Evolutionary conservation across 2,888 invertebrate genomes (phyloP), one percentile per base, ranked within the genome.

Genomic region (Caenorhabditis angaria): DNA sequence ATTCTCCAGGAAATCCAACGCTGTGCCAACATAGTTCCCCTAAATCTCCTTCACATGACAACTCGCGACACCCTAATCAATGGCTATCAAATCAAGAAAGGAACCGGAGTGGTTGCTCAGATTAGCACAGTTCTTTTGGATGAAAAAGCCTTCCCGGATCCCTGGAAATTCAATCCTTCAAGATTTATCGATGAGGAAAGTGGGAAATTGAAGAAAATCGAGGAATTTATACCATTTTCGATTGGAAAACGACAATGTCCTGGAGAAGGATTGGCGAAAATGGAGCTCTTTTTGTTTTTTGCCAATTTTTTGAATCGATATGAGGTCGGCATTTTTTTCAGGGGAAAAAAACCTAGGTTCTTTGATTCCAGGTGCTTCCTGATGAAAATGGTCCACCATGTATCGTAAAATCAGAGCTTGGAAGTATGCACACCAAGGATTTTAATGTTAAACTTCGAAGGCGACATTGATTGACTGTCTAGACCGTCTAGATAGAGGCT

Each of bases 201-300:
- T 28, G 74, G 72, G 24, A 61, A 35, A 29, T 56, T 72, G 47
- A 65, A 59, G 47, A 76, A 70, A 66, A 57, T 72, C 12, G 76
- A 72, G 48, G 61, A 76, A 55, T 59, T 78, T 60, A 60, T 71
- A 1, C 78, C 78, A 22, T 78, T 78, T 55, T 78, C 78, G 4
- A 64, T 76, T n/a, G 78, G 78, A 41, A 73, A 71, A 58, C 70
- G 78, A n/a, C 76, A 78, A 51, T 78, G 78, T 71, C 69, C 64
- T 0, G 78, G 78, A 2, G 78, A 78, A 58, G 76, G 78, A 55
- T 50, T 78, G 20, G 78, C 78, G 0, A 32, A 56, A 53, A 65
- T 76, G 69, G 78, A 78, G 56, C 61, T 78, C 3, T 78, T 78
- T 61, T 27, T 78, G 2, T 76, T 76, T 55, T 70, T 78, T 29